Evolutionary conservation across 2,888 invertebrate species (phyloP).

Genomic region (Cheilosia scutellata): DNA sequence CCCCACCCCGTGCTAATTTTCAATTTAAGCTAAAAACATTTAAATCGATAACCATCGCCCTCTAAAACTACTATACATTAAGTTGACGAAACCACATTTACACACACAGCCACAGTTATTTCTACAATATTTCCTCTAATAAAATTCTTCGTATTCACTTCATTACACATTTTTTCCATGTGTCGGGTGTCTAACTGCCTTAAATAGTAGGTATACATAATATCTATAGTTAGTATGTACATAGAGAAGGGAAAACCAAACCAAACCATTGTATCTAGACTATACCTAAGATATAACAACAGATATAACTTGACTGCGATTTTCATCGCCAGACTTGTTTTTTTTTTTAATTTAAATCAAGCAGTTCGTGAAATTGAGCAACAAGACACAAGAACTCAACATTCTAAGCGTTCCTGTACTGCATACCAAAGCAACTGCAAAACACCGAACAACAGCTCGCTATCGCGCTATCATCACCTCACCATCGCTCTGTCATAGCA

Average conservation of each 20-base stretch:
- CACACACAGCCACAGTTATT: neutral
- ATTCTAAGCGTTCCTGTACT: constrained; percentile 12
- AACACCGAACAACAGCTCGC: neutral
- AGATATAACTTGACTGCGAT: constrained; percentile 6
- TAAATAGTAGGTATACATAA: neutral
- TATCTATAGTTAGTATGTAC: neutral
- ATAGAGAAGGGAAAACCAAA: constrained; percentile 9
- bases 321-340: constrained; percentile 21
- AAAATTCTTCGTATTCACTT: constrained; percentile 22
- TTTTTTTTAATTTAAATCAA: constrained; percentile 6
- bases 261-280: constrained; percentile 19
- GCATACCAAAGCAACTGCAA: constrained; percentile 9
- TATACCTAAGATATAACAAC: constrained; percentile 15
- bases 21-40: constrained; percentile 27
- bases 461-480: constrained; percentile 26
- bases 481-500: constrained; percentile 38
- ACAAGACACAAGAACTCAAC: constrained; percentile 7
- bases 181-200: constrained; percentile 8
- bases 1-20: neutral
- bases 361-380: constrained; percentile 12
- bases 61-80: constrained; percentile 19
- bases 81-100: constrained; percentile 9
- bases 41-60: constrained; percentile 50
- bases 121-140: constrained; percentile 1
- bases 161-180: constrained; percentile 7